These are phyloP conservation scores for Andrena hattorfiana DNA, from an alignment of 2,888 invertebrate genomes.

Conservation along the genomic window DNA sequence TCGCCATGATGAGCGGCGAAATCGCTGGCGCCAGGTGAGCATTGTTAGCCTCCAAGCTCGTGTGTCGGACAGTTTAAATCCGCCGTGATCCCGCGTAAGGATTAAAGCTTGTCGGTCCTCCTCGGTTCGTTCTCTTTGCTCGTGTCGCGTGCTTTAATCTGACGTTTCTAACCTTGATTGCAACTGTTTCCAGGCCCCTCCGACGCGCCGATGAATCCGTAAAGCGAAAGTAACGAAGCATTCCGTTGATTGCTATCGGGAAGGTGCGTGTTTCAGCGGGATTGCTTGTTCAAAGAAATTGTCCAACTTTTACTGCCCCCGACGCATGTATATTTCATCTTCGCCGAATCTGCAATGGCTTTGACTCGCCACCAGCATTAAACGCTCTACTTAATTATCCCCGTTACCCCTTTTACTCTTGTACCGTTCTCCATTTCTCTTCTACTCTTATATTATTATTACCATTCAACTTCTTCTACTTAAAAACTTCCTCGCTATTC, in stretches of 20 bases:
- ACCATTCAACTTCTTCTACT: no score
- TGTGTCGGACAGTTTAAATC: constrained; percentile 66
- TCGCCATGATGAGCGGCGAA: constrained; percentile 57
- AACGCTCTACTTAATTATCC: no score
- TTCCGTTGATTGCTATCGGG: constrained; percentile 37
- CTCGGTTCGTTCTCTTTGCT: constrained; percentile 14
- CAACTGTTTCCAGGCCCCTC: constrained; percentile 16
- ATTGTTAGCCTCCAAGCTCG: constrained; percentile 28
- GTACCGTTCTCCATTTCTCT: no score
- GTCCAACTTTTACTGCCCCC: background rate
- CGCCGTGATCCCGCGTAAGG: constrained; percentile 60
- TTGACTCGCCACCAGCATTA: no score
- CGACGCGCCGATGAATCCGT: constrained; percentile 24
- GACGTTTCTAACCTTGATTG: constrained; percentile 46
- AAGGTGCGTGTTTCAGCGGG: constrained; percentile 16
- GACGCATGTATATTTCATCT: background rate
- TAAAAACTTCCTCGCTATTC: no score
- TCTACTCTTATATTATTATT: no score
- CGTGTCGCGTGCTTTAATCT: constrained; percentile 56
- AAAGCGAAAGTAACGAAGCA: constrained; percentile 51
- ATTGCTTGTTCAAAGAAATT: background rate
- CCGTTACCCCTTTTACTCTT: no score
- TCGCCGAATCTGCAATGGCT: background rate
- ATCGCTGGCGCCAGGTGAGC: constrained; percentile 58
- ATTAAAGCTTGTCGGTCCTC: constrained; percentile 47